These are phyloP conservation scores for Esox niger DNA, from an alignment of 2,113 vertebrate genomes.

Conservation along the genomic window DNA sequence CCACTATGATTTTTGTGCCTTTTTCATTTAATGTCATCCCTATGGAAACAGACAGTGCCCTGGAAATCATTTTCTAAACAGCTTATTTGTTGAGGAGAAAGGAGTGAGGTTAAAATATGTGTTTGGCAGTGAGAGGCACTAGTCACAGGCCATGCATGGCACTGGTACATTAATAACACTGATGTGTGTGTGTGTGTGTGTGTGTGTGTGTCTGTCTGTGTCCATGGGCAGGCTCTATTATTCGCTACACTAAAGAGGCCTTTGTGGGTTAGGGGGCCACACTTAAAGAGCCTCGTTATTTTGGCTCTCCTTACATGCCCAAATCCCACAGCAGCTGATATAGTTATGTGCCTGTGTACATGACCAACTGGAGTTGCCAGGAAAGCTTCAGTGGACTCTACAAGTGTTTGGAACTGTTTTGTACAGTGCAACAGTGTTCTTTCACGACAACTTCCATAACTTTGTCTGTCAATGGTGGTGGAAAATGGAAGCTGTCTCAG, in stretches of 20 bases:
- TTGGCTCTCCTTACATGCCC: conserved; percentile 66
- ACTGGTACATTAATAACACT: conserved; percentile 83
- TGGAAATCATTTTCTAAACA: conserved; percentile 84
- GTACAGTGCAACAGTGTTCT: no score
- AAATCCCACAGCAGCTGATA: conserved; percentile 57
- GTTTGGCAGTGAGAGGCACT: conserved; percentile 71
- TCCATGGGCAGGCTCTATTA: conserved; percentile 51
- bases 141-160: conserved; percentile 68
- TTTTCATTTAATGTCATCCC: conserved; percentile 89
- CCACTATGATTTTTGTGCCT: conserved; percentile 84
- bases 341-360: conserved; percentile 24
- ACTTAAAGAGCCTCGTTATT: conserved; percentile 72
- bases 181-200: conserved; percentile 61
- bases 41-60: conserved; percentile 85
- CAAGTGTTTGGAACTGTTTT: no score
- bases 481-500: no score
- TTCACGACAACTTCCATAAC: no score
- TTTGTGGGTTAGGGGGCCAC: conserved; percentile 66
- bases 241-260: conserved; percentile 63
- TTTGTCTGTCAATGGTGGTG: no score
- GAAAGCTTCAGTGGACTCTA: no score
- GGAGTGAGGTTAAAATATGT: conserved; percentile 78
- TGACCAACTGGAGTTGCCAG: no score
- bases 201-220: conserved; percentile 14
- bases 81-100: conserved; percentile 79